Evolutionary conservation across 1,140 invertebrate species (phyloP), one percentile per base, ranked within the genome.

Genomic region (Zaprionus tsacasi): DNA sequence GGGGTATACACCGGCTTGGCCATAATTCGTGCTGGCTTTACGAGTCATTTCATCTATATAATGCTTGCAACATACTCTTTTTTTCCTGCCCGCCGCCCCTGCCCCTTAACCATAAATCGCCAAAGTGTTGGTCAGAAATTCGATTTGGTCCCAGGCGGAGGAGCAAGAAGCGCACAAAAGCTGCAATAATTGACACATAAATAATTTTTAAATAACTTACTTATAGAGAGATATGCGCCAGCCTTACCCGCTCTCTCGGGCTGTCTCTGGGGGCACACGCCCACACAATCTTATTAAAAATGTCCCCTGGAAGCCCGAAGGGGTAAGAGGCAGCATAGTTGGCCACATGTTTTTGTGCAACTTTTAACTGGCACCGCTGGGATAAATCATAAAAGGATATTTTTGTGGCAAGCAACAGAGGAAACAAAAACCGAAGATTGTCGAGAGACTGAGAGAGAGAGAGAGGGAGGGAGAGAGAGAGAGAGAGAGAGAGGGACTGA

Each of bases 331-430:
- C 40, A 45, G 60, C 55, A 67, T 74, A 76, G 76, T 71, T 63
- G 63, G 71, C 45, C 55, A 45, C 75, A 76, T 77, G 66, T 77
- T 74, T 77, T 74, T 80, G 69, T 75, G 67, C 66, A 80, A 80
- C 76, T 81, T 75, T 81, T 78, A 81, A 78, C 78, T 75, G 78
- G 71, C 78, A 81, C 78, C 78, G 71, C 76, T 81, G 78, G 78
- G 78, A 78, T 78, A 81, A 81, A 81, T 81, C 78, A 81, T 81
- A 81, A 78, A 81, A 81, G 78, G 71, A 81, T 81, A 81, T 81
- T 81, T 71, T 66, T 70, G 57, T 70, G 72, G 76, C 57, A 45
- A 52, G 48, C 70, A 64, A 17, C 50, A 21, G 57, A n/a, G 57
- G 45, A 30, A 15, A 15, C 10, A 30, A 38, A 15, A 57, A 57